A percentile compares a stretch with the other conserved stretches of the same genome.
phyloP scores from a whole-genome alignment of 1,140 invertebrate genomes.

The Lasioglossum albipes region DNA sequence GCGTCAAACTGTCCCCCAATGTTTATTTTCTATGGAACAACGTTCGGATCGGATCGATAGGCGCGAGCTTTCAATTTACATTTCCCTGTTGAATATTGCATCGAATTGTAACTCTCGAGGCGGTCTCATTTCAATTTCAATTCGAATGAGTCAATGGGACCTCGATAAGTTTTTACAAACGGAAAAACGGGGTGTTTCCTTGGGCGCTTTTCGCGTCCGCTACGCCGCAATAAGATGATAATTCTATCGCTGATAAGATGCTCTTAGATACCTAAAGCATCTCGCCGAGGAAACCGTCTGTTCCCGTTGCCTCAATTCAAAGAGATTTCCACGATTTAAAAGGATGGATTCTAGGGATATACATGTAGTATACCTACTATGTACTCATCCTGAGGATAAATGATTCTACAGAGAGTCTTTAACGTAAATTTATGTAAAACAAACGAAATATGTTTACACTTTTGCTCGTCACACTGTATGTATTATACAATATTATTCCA shows the following conservation, averaged over 20 bases:
- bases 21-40: neutral
- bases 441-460: too few species aligned
- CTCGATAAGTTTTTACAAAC: neutral
- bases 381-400: too few species aligned
- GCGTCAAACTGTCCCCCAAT: neutral
- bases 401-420: too few species aligned
- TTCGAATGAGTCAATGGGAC: neutral
- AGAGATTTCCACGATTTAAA: too few species aligned
- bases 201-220: neutral
- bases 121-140: neutral
- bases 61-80: neutral
- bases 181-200: neutral
- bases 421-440: too few species aligned
- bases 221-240: neutral
- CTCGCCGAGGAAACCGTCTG: neutral
- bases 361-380: too few species aligned
- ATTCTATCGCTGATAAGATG: slow-evolving; percentile 13
- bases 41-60: neutral
- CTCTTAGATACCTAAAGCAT: neutral
- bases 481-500: too few species aligned
- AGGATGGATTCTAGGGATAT: too few species aligned
- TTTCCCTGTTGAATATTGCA: neutral
- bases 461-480: too few species aligned
- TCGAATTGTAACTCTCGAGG: neutral
- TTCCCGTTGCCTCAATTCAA: too few species aligned